Evolutionary conservation across 2,113 vertebrate genomes (phyloP).

Genomic region (Casuarius casuarius): DNA sequence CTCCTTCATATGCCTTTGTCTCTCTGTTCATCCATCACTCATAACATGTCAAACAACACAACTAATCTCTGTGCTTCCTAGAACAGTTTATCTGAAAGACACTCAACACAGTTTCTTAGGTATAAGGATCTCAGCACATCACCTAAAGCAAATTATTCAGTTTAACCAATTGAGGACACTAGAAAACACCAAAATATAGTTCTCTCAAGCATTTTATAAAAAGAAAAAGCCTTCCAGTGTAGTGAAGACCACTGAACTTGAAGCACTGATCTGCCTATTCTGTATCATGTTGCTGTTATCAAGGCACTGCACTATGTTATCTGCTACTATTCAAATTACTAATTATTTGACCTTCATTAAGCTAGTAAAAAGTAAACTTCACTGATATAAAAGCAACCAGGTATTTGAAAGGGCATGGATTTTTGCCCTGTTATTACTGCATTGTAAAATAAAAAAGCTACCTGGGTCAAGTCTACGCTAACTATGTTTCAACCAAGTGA

Average conservation of each 20-base stretch:
- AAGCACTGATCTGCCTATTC: neutral
- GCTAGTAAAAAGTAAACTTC: neutral
- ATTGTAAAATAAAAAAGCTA: neutral
- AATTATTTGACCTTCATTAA: neutral
- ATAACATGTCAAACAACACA: slow-evolving; percentile 77
- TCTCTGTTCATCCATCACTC: slow-evolving; percentile 71
- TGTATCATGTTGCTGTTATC: neutral
- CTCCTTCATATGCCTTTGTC: slow-evolving; percentile 79
- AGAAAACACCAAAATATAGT: neutral
- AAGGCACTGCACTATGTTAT: neutral
- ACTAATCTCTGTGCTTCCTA: slow-evolving; percentile 80
- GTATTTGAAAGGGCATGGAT: neutral
- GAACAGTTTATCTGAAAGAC: slow-evolving; percentile 77
- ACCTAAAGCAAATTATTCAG: slow-evolving; percentile 6
- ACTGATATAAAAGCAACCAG: neutral
- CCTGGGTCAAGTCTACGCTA: neutral
- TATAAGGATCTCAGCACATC: slow-evolving; percentile 53
- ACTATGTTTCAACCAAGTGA: neutral
- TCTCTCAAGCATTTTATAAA: neutral
- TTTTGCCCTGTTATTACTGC: neutral
- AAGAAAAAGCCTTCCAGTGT: neutral
- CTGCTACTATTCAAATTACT: neutral
- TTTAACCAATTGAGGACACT: neutral
- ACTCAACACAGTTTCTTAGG: slow-evolving; percentile 70
- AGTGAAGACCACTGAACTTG: neutral